phyloP scores from a whole-genome alignment of 2,888 invertebrate genomes.

The Calliphora vomitoria region DNA sequence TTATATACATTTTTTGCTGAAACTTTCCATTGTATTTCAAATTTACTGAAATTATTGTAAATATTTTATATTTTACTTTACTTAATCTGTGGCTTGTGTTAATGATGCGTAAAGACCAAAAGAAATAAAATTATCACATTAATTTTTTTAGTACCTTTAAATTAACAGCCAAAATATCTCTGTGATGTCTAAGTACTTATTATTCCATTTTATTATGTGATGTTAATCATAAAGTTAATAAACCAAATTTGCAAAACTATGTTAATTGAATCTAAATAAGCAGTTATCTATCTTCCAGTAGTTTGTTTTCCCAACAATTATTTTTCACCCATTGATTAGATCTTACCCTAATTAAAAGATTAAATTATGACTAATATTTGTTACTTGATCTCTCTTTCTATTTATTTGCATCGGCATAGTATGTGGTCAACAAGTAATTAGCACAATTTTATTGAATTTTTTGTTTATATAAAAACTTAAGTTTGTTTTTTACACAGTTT shows the following conservation, averaged over 20 bases:
- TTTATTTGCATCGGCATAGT: not conserved
- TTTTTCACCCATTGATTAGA: not conserved
- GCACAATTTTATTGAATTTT: conserved; percentile 6
- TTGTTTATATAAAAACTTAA: conserved; percentile 17
- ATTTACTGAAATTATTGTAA: too few species aligned
- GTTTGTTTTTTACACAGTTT: not conserved
- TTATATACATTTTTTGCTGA: too few species aligned
- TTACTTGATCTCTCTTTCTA: not conserved
- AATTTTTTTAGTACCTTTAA: not conserved
- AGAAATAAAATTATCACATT: not conserved
- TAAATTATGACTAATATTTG: conserved; percentile 17
- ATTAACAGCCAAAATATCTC: not conserved
- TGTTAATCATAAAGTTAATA: not conserved
- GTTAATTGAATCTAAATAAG: not conserved
- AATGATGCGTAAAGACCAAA: not conserved
- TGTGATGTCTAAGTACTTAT: too few species aligned
- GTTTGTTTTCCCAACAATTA: conserved; percentile 2
- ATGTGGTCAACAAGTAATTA: conserved; percentile 14
- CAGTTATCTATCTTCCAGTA: not conserved
- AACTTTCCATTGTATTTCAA: too few species aligned
- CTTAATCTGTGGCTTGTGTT: too few species aligned
- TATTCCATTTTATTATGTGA: not conserved
- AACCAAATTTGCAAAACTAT: not conserved
- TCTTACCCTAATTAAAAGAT: not conserved
- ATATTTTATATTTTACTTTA: too few species aligned